Percentiles rank a stretch among this genome's conserved stretches.
These are phyloP conservation scores for Tetrax tetrax DNA, from an alignment of 2,113 vertebrate species.

Conservation along the genomic window DNA sequence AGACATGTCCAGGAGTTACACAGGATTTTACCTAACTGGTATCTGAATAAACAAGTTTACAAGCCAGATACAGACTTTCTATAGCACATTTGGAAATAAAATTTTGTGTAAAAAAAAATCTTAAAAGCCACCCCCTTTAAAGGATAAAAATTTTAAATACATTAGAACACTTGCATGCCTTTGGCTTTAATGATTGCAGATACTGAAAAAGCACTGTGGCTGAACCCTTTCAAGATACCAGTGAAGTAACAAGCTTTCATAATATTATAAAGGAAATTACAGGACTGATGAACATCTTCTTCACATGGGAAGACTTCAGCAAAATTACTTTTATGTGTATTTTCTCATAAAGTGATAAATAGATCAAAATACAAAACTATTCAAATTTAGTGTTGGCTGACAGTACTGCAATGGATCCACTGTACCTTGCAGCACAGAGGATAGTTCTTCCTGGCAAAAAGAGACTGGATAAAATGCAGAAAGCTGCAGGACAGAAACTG, in stretches of 20 bases:
- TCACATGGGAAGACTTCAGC: neutral
- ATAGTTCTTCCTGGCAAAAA: neutral
- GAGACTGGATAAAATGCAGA: neutral
- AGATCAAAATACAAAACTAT: neutral
- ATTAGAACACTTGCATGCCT: neutral
- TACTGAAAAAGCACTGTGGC: neutral
- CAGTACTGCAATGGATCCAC: neutral
- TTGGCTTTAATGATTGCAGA: neutral
- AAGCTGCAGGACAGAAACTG: neutral
- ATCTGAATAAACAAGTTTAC: neutral
- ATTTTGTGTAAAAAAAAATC: neutral
- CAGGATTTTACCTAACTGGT: neutral
- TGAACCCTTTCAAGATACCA: neutral
- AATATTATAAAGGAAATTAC: neutral
- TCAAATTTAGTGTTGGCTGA: neutral
- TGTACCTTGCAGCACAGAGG: neutral
- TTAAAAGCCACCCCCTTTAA: neutral
- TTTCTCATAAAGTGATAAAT: neutral
- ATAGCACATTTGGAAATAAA: neutral
- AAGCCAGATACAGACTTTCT: neutral
- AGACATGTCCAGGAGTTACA: neutral
- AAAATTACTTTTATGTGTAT: neutral
- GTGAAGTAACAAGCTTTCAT: neutral
- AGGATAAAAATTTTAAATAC: neutral
- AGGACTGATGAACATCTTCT: neutral